A percentile compares a stretch with the other conserved stretches of the same genome.
Evolutionary conservation across 2,888 invertebrate genomes (phyloP).

Genomic region (Tinea pellionella): DNA sequence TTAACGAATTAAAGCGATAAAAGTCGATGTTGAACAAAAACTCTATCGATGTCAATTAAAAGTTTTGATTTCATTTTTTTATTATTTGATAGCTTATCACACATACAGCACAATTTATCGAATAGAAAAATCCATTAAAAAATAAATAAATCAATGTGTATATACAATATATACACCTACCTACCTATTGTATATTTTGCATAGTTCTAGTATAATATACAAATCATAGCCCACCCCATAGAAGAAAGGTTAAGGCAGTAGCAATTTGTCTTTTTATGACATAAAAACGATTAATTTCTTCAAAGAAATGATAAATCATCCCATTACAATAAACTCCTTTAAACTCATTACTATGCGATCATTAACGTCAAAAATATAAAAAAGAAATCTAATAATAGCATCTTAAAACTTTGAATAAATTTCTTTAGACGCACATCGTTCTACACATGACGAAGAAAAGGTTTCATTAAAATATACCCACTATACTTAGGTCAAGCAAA

Average conservation of each 20-base stretch:
- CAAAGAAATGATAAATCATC: not conserved
- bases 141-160: no score
- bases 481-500: conserved; percentile 9
- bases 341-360: not conserved
- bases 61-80: not conserved
- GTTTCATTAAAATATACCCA: not conserved
- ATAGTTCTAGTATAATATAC: no score
- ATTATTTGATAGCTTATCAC: no score
- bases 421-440: not conserved
- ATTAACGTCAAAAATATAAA: not conserved
- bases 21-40: no score
- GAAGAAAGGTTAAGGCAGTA: no score
- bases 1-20: not conserved
- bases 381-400: not conserved
- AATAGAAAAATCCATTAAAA: no score
- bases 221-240: no score
- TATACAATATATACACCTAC: no score
- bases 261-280: no score
- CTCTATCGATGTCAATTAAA: not conserved
- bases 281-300: no score
- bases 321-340: not conserved
- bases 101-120: no score
- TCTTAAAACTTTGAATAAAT: not conserved
- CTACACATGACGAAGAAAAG: not conserved
- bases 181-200: no score